These are phyloP conservation scores for Coecobrya sp. DNA, from an alignment of 2,888 invertebrate genomes.

Conservation along the genomic window DNA sequence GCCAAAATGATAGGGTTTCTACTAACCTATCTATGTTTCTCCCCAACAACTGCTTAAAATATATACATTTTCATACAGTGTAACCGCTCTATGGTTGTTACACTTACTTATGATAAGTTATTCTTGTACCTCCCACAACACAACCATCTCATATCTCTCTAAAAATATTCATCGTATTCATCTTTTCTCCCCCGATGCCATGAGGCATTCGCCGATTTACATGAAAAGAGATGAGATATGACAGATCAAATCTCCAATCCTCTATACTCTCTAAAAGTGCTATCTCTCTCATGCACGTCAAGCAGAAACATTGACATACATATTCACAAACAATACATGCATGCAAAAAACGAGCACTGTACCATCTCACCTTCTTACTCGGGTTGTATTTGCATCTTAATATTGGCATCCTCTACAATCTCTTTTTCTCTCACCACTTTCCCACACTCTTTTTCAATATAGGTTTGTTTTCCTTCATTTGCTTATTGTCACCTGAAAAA, in stretches of 20 bases:
- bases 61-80: not conserved
- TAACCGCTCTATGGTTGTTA: not conserved
- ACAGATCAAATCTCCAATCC: slow-evolving; percentile 58
- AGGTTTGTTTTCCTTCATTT: slow-evolving; percentile 39
- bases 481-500: slow-evolving; percentile 43
- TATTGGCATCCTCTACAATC: not conserved
- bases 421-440: not conserved
- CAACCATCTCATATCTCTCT: not conserved
- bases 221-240: slow-evolving; percentile 60
- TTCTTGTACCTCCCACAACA: slow-evolving; percentile 32
- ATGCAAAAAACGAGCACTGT: not conserved
- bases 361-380: not conserved
- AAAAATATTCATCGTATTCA: slow-evolving; percentile 40
- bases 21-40: not conserved
- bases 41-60: not conserved
- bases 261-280: slow-evolving; percentile 17
- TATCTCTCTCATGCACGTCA: slow-evolving; percentile 29
- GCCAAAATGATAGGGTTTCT: not conserved
- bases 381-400: slow-evolving; percentile 16
- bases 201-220: slow-evolving; percentile 46
- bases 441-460: not conserved
- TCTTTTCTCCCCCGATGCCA: slow-evolving; percentile 14
- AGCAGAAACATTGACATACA: slow-evolving; percentile 53
- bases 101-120: slow-evolving; percentile 31
- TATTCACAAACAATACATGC: slow-evolving; percentile 36